Evolutionary conservation across 2,888 invertebrate genomes (phyloP).

Genomic region (Mamestra brassicae): DNA sequence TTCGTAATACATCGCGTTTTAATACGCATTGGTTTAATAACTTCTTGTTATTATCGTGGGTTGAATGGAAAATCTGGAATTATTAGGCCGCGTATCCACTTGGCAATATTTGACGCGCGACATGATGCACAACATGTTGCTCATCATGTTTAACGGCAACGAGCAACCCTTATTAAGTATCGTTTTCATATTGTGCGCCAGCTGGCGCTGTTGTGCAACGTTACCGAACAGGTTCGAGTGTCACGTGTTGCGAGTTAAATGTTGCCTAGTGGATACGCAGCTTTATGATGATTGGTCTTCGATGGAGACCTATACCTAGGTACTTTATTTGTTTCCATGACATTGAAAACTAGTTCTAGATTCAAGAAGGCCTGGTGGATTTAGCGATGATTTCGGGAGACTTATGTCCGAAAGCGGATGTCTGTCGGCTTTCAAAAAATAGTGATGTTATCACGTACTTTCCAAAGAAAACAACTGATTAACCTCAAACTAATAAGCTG

Average conservation of each 20-base stretch:
- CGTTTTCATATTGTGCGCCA: too few relatives aligned
- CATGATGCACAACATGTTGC: too few relatives aligned
- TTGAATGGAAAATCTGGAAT: constrained; percentile 7
- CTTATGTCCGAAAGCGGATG: neutral
- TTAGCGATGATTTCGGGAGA: neutral
- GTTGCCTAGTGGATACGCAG: too few relatives aligned
- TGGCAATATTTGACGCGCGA: too few relatives aligned
- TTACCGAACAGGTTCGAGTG: too few relatives aligned
- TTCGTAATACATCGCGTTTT: constrained; percentile 57
- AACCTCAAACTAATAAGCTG: neutral
- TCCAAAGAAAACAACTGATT: neutral
- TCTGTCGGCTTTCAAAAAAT: neutral
- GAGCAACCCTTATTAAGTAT: too few relatives aligned
- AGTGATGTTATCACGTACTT: too few relatives aligned
- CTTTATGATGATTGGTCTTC: too few relatives aligned
- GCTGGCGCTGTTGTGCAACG: too few relatives aligned
- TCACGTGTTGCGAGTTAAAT: too few relatives aligned
- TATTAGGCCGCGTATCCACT: too few relatives aligned
- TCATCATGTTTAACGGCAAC: too few relatives aligned
- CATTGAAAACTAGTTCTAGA: neutral
- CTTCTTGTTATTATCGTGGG: constrained; percentile 30
- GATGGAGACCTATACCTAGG: neutral
- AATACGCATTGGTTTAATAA: constrained; percentile 49
- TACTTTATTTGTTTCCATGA: neutral
- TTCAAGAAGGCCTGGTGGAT: neutral